Percentiles rank a stretch among this genome's conserved stretches.
phyloP scores from a whole-genome alignment of 2,113 vertebrate genomes.

The Xenotilapia leptura region DNA sequence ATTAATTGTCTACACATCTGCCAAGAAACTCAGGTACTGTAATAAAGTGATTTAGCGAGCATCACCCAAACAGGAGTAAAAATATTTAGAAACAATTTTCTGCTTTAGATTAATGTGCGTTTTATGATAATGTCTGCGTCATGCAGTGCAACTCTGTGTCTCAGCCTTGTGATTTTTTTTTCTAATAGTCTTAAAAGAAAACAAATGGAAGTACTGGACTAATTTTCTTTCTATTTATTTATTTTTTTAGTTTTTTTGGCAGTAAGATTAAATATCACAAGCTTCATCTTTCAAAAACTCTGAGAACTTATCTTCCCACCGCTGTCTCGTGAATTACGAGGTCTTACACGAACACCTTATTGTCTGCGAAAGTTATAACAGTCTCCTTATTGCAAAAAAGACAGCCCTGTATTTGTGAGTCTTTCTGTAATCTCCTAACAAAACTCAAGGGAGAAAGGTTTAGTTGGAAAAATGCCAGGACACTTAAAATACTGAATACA shows the following conservation, averaged over 20 bases:
- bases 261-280: background rate
- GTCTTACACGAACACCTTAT: background rate
- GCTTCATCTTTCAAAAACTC: background rate
- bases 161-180: background rate
- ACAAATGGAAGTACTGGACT: background rate
- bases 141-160: background rate
- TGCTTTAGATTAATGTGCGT: background rate
- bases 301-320: background rate
- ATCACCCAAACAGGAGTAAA: background rate
- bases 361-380: background rate
- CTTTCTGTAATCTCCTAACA: background rate
- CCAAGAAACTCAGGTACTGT: background rate
- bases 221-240: background rate
- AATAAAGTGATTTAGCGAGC: background rate
- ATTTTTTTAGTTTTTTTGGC: background rate
- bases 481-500: background rate
- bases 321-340: background rate
- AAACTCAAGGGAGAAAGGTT: background rate
- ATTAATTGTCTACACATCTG: background rate
- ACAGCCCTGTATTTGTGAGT: background rate
- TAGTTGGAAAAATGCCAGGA: background rate
- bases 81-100: background rate
- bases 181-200: background rate
- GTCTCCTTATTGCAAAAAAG: background rate
- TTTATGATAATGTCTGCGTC: background rate